These are phyloP conservation scores for Macropis europaea DNA, from an alignment of 2,888 invertebrate genomes.

Conservation along the genomic window DNA sequence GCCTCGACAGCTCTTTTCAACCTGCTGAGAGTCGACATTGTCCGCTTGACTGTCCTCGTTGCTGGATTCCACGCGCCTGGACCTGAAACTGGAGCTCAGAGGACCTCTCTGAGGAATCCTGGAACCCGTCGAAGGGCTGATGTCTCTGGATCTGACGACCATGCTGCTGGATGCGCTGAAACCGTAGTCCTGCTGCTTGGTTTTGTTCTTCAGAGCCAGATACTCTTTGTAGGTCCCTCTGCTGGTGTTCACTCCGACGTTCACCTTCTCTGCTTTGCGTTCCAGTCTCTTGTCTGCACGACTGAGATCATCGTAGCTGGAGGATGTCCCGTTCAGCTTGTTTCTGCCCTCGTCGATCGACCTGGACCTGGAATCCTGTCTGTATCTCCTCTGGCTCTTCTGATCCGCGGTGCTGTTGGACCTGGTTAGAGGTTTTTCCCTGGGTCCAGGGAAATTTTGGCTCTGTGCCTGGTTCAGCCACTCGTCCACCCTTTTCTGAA, in stretches of 20 bases:
- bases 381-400: conserved; percentile 63
- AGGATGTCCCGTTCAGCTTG: conserved; percentile 65
- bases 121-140: conserved; percentile 54
- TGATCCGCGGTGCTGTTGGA: conserved; percentile 74
- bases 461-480: conserved; percentile 73
- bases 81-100: conserved; percentile 53
- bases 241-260: conserved; percentile 61
- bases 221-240: conserved; percentile 70
- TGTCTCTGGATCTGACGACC: conserved; percentile 48
- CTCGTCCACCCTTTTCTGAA: conserved; percentile 74
- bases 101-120: conserved; percentile 68
- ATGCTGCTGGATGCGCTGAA: conserved; percentile 44
- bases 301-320: conserved; percentile 72
- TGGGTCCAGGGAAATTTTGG: conserved; percentile 60
- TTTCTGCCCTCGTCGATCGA: conserved; percentile 65
- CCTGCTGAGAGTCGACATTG: background rate
- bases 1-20: conserved; percentile 25
- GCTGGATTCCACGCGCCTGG: conserved; percentile 34
- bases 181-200: conserved; percentile 64
- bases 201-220: conserved; percentile 54
- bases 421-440: conserved; percentile 65
- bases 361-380: conserved; percentile 64
- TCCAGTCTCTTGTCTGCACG: conserved; percentile 59
- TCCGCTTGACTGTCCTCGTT: conserved; percentile 18
- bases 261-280: conserved; percentile 58